These are phyloP conservation scores for Alces alces DNA, from an alignment of 2,113 vertebrate genomes.

Conservation along the genomic window DNA sequence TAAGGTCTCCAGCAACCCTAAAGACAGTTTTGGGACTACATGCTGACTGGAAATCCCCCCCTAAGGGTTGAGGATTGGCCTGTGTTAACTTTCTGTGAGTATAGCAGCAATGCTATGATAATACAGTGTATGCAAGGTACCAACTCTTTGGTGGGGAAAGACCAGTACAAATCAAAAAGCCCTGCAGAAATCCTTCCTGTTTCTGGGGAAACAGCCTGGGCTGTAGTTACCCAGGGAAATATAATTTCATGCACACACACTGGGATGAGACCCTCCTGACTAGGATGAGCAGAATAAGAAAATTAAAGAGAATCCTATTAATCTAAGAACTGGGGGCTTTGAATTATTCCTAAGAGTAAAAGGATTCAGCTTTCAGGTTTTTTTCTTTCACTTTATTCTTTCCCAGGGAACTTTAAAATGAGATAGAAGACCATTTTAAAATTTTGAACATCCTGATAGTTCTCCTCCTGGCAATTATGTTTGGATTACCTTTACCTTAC, in stretches of 20 bases:
- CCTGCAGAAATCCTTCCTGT: neutral
- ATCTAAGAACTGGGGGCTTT: neutral
- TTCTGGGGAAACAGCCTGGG: neutral
- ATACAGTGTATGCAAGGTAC: neutral
- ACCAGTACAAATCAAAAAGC: neutral
- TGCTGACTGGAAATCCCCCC: neutral
- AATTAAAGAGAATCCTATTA: neutral
- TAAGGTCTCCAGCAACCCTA: neutral
- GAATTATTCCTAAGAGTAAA: neutral
- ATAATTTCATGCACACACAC: neutral
- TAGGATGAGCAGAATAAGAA: neutral
- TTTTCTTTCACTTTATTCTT: neutral
- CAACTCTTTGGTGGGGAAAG: neutral
- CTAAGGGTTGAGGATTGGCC: neutral
- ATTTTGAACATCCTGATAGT: neutral
- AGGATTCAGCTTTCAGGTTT: neutral
- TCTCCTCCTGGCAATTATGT: neutral
- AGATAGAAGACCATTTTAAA: neutral
- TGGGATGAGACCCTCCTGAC: neutral
- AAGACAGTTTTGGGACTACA: neutral
- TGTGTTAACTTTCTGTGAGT: neutral
- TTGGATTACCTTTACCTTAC: neutral
- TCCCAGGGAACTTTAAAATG: neutral
- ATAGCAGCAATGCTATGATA: neutral
- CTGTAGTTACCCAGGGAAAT: neutral